phyloP scores from a whole-genome alignment of 2,797 vertebrate genomes.

The Amphiprion clarkii region DNA sequence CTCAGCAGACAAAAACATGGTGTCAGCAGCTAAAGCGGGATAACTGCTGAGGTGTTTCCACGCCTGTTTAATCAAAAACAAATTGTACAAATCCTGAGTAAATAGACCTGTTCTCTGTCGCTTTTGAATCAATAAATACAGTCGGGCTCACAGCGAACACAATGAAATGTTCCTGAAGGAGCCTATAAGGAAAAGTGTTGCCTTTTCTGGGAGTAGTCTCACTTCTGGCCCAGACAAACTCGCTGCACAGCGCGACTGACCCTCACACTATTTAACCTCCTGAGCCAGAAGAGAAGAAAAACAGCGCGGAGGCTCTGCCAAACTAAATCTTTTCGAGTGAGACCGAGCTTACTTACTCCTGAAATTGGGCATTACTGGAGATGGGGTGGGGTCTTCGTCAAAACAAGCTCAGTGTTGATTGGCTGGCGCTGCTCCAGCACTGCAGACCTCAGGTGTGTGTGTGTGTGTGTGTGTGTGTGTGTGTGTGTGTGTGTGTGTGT shows the following conservation, averaged over 20 bases:
- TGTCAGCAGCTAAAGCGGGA: constrained; percentile 69
- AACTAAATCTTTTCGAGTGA: constrained; percentile 69
- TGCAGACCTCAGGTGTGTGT: constrained; percentile 74
- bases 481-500: constrained; percentile 64
- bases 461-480: constrained; percentile 61
- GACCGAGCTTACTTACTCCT: constrained; percentile 64
- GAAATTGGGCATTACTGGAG: constrained; percentile 74
- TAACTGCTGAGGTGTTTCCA: constrained; percentile 62
- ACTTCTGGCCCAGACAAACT: constrained; percentile 66
- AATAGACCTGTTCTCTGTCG: constrained; percentile 43
- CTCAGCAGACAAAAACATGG: constrained; percentile 73
- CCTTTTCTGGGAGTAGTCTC: constrained; percentile 69
- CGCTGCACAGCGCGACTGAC: constrained; percentile 63
- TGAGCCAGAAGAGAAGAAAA: constrained; percentile 74
- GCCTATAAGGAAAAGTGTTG: constrained; percentile 46
- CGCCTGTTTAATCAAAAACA: constrained; percentile 56
- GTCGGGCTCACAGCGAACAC: constrained; percentile 32
- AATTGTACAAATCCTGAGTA: constrained; percentile 60
- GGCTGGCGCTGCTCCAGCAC: constrained; percentile 56
- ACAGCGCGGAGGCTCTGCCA: constrained; percentile 62
- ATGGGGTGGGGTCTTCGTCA: constrained; percentile 66
- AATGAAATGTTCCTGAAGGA: constrained; percentile 54
- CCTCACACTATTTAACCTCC: constrained; percentile 76
- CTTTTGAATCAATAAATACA: constrained; percentile 63
- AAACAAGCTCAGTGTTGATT: constrained; percentile 58